Evolutionary conservation across 2,113 vertebrate species (phyloP).

Genomic region (Cinclus mexicanus): DNA sequence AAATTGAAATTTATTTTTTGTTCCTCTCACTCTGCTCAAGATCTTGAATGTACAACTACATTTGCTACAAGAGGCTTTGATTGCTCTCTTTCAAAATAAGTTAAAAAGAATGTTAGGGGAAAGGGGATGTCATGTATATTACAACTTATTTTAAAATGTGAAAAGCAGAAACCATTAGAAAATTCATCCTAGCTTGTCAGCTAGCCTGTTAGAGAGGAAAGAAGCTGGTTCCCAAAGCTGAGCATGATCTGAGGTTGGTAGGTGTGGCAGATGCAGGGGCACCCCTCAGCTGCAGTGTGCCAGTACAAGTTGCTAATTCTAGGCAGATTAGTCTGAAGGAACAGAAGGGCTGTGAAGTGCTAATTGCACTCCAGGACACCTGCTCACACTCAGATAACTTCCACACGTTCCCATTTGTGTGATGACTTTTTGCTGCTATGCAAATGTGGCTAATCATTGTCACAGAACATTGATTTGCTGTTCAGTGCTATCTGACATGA

Average conservation of each 20-base stretch:
- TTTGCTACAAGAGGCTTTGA: neutral
- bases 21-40: neutral
- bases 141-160: neutral
- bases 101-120: neutral
- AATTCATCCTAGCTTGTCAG: neutral
- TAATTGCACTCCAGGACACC: neutral
- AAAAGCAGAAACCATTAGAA: neutral
- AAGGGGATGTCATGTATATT: neutral
- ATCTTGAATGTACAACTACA: neutral
- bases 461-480: neutral
- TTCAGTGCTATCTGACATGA: neutral
- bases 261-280: neutral
- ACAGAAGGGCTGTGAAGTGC: neutral
- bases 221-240: neutral
- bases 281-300: neutral
- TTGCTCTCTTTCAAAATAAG: neutral
- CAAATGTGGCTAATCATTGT: neutral
- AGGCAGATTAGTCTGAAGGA: neutral
- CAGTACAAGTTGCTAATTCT: neutral
- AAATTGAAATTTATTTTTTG: neutral
- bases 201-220: neutral
- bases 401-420: neutral
- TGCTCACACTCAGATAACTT: neutral
- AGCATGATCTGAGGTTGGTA: neutral
- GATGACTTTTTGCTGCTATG: neutral